Evolutionary conservation across 2,888 invertebrate genomes (phyloP), one percentile per base, ranked within the genome.

Genomic region (Parnassius apollo): DNA sequence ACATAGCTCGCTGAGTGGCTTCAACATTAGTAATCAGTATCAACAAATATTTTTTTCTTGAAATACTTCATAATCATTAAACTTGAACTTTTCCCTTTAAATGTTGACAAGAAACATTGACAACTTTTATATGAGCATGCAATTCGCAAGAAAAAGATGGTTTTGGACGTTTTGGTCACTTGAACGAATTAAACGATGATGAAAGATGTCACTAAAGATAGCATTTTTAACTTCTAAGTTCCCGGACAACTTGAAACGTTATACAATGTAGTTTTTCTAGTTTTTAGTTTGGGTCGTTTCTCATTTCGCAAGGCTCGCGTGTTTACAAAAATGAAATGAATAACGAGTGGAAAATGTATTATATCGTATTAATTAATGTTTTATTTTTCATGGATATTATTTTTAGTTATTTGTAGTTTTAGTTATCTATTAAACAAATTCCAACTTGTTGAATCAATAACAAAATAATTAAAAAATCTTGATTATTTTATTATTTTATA

Each of bases 201-300:
- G 63, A 45, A 55, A 59, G 59, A 55, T 55, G 55, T 12, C 55
- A 63, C 46, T 51, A 51, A 55, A 59, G 63, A 63, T 63, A 59
- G 3, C 35, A 59, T 62, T 59, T 54, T 59, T 54, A 48, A 51
- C 35, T 50, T 54, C 48, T 42, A 54, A 49, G 3, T 63, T 63
- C 63, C 55, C 42, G 46, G 63, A 56, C 59, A 46, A n/a, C 42
- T 42, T 59, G 25, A 59, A 9, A 45, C 11, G 63, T 59, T 48
- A 57, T 50, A 57, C 45, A 42, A 56, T 51, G 56, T 57, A 35
- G 52, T 56, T 46, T 44, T 45, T 25, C n/a, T 56, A 13, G 57
- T 11, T 49, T 49, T 13, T 46, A 44, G 35, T 57, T 56, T 10
- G 42, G 12, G 12, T 35, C 45, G 42, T 13, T 48, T 56, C 42